Base-by-base conservation (phyloP, 2,113 vertebrate genomes). In the Archocentrus centrarchus region DNA sequence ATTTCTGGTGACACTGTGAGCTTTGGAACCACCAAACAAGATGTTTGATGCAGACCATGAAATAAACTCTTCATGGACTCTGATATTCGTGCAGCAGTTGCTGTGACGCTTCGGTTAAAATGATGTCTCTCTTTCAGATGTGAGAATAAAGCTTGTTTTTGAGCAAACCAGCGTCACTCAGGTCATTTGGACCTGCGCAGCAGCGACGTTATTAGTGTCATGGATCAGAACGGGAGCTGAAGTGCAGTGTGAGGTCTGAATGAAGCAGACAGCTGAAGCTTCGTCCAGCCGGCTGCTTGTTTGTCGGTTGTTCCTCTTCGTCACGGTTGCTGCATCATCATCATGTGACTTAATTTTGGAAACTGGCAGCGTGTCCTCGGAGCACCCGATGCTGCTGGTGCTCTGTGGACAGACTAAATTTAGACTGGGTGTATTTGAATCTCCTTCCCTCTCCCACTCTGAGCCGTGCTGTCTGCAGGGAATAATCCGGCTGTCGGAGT, bases 391-490 rank as follows among this genome's bases (percentile, higher is more conserved):
- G 63, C 76, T 75, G 41, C 57, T 22, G 37, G 7, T 8, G 37
- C 37, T 73, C 63, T 27, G 62, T 35, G 66, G 63, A 10, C 11
- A 5, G 1, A 4, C 86, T 90, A 90, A 81, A 86, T 84, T 76
- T 90, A 88, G 81, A 57, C 64, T 11, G 1, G 7, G 10, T 55
- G 76, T 77, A 77, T 84, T 81, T 81, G 80, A 75, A 83, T 61
- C 80, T 73, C 27, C 79, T 82, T 1, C 75, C 75, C 75, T 30
- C 59, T 82, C 58, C 30, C 9, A 39, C 83, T 75, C 68, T 61
- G 75, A 77, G 68, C 59, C 6, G 41, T 55, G 39, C 15, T 11
- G 64, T 62, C 24, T 30, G 61, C 30, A 17, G 47, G 47, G 68
- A 18, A 7, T 39, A 22, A 59, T 24, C 5, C 2, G 39, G 59